phyloP scores from a whole-genome alignment of 2,888 invertebrate genomes.

The Rhyacophila evoluta region DNA sequence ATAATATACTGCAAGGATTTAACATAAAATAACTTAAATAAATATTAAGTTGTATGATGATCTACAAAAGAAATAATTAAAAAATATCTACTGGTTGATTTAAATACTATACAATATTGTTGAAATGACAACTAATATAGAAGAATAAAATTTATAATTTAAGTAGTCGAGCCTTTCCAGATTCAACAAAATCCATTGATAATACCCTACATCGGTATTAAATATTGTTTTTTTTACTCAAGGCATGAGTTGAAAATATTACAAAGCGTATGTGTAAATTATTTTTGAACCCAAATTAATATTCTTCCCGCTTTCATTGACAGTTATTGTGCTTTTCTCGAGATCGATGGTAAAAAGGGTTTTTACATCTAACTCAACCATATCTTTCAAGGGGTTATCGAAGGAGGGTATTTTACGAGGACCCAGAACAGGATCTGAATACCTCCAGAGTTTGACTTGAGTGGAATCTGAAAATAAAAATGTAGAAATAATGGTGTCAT shows the following conservation, averaged over 20 bases:
- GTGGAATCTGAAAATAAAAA: constrained; percentile 69
- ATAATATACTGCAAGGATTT: not conserved
- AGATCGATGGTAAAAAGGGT: constrained; percentile 68
- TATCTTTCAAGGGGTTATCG: constrained; percentile 75
- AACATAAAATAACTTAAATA: not conserved
- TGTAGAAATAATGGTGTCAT: no score
- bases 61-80: no score
- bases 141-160: no score
- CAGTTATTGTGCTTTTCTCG: constrained; percentile 62
- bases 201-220: not conserved
- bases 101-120: no score
- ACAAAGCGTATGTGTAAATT: constrained; percentile 64
- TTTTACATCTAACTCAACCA: constrained; percentile 66
- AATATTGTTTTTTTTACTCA: not conserved
- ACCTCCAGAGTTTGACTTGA: constrained; percentile 79
- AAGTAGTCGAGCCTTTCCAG: not conserved
- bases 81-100: no score
- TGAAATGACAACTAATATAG: no score
- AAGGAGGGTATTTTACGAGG: constrained; percentile 81
- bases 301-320: constrained; percentile 64
- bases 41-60: not conserved
- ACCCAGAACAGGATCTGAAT: constrained; percentile 80
- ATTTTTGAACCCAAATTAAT: constrained; percentile 69
- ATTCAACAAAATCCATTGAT: no score
- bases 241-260: not conserved